These are phyloP conservation scores for Thamnaconus septentrionalis DNA, from an alignment of 2,113 vertebrate genomes.

Conservation along the genomic window DNA sequence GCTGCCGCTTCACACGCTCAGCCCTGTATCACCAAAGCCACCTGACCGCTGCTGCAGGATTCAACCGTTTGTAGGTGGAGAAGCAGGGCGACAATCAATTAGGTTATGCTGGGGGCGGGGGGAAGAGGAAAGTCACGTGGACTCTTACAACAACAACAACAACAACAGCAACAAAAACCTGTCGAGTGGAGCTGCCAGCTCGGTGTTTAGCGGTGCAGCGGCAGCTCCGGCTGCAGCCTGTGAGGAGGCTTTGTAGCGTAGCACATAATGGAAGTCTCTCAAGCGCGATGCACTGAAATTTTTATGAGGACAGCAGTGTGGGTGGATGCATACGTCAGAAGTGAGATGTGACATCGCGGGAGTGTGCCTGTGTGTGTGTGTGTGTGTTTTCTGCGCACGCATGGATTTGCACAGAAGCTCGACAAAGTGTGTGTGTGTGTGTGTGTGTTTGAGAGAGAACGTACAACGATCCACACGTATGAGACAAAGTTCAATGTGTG, in stretches of 20 bases:
- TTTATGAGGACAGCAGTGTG: constrained; percentile 62
- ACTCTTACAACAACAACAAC: constrained; percentile 1
- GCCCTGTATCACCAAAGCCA: too few species aligned
- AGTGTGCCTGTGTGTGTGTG: constrained; percentile 28
- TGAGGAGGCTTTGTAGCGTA: constrained; percentile 23
- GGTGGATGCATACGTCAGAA: constrained; percentile 43
- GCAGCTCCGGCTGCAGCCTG: background rate
- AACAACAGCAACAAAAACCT: background rate
- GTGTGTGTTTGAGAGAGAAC: background rate
- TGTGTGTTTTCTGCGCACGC: background rate
- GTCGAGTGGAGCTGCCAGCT: constrained; percentile 14
- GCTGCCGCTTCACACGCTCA: too few species aligned
- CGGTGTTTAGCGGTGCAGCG: constrained; percentile 10
- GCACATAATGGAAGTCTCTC: constrained; percentile 49
- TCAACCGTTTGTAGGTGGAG: too few species aligned
- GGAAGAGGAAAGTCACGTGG: too few species aligned
- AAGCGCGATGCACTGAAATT: constrained; percentile 51
- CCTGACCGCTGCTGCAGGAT: too few species aligned
- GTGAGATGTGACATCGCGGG: constrained; percentile 29
- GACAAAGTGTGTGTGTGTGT: background rate
- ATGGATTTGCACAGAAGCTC: background rate
- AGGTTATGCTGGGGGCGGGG: too few species aligned
- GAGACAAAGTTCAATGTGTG: background rate
- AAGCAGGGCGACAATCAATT: too few species aligned
- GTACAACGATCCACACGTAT: too few species aligned